These are phyloP conservation scores for Platalea minor DNA, from an alignment of 2,797 vertebrate genomes.

Conservation along the genomic window DNA sequence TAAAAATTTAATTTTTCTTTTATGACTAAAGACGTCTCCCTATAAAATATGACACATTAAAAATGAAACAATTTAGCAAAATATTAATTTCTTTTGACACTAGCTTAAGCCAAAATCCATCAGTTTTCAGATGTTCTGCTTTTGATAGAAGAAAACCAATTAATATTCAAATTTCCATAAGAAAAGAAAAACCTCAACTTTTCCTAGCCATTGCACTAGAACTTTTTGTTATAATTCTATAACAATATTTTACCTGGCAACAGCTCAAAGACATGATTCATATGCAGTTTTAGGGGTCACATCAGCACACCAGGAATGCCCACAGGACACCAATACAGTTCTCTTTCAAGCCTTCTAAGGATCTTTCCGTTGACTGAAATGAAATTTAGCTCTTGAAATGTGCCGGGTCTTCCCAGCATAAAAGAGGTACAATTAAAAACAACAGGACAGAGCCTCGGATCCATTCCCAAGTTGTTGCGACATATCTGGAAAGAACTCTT, in stretches of 20 bases:
- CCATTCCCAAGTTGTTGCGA: not conserved
- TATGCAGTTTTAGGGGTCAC: not conserved
- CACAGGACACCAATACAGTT: not conserved
- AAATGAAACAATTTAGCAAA: not conserved
- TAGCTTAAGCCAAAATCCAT: not conserved
- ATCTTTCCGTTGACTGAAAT: not conserved
- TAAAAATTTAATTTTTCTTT: not conserved
- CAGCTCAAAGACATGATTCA: not conserved
- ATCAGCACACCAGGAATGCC: not conserved
- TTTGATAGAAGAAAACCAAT: not conserved
- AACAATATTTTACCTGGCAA: not conserved
- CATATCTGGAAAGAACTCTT: not conserved
- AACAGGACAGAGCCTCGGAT: not conserved
- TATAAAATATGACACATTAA: not conserved
- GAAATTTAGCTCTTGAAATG: not conserved
- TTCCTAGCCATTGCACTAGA: not conserved
- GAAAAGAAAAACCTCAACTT: not conserved
- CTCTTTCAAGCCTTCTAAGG: not conserved
- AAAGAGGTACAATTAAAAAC: not conserved
- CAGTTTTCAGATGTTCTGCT: not conserved
- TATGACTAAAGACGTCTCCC: not conserved
- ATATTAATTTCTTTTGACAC: not conserved
- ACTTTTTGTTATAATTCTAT: not conserved
- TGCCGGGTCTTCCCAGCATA: not conserved
- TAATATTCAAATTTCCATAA: not conserved